Percentiles rank a stretch among this genome's conserved stretches.
These are phyloP conservation scores for Phrynosoma platyrhinos DNA, from an alignment of 2,113 vertebrate species.

Conservation along the genomic window DNA sequence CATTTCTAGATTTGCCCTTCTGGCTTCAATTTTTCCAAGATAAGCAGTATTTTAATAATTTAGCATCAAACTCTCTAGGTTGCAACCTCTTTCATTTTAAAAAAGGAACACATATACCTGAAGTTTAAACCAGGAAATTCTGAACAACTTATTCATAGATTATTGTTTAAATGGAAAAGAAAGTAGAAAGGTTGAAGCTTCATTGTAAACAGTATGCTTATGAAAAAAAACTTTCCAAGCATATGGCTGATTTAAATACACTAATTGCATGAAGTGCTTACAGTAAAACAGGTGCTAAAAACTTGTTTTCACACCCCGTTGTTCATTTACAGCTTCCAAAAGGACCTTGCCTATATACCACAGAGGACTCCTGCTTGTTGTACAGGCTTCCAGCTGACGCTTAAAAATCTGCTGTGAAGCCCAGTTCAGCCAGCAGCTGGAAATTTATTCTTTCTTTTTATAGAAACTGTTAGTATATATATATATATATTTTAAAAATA, in stretches of 20 bases:
- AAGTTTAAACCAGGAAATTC: conserved; percentile 46
- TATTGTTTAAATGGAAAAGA: background rate
- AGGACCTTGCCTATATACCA: conserved; percentile 35
- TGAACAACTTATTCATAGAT: background rate
- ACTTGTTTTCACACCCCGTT: conserved; percentile 48
- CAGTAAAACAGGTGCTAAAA: conserved; percentile 64
- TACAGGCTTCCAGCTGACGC: conserved; percentile 48
- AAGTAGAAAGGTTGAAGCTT: conserved; percentile 41
- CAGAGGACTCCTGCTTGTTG: conserved; percentile 41
- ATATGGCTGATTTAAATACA: conserved; percentile 68
- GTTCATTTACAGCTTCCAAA: conserved; percentile 63
- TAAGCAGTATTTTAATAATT: background rate
- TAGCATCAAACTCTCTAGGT: background rate
- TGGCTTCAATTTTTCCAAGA: too few species aligned
- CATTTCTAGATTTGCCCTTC: too few species aligned
- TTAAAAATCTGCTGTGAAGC: conserved; percentile 35
- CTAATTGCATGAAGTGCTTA: conserved; percentile 61
- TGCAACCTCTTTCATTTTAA: background rate
- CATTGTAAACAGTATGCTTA: conserved; percentile 48
- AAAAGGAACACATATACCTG: background rate
- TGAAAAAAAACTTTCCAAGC: conserved; percentile 64
- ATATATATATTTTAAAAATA: background rate
- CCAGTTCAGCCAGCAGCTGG: conserved; percentile 27
- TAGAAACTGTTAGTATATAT: background rate
- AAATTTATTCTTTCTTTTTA: background rate